Evolutionary conservation across 2,888 invertebrate species (phyloP), one percentile per base, ranked within the genome.

Genomic region (Hydroisotoma schaefferi): DNA sequence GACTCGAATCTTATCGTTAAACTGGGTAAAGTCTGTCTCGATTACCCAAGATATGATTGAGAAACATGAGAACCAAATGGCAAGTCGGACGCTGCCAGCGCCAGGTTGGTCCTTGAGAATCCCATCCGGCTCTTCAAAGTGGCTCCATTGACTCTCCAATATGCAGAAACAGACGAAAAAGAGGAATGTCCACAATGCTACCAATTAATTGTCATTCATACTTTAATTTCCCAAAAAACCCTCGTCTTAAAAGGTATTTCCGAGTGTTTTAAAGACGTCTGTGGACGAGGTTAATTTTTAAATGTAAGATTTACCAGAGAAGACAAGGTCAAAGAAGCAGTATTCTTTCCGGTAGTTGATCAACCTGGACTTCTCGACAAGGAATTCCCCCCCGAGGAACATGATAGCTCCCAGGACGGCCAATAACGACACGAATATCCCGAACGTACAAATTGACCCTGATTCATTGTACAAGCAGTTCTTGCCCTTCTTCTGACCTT

Each of bases 171-270:
- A 59, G 12, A 65, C 44, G 28, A 65, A 57, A 56, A 54, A 65
- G 12, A 65, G 61, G 25, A 65, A 59, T 6, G 65, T 55, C 65
- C 65, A 65, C 27, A 61, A 27, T 26, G 53, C 65, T 65, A 38
- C 44, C 43, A 22, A 51, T 28, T 51, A 51, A 26, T 20, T 10
- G 4, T 20, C n/a, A 52, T 18, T 15, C 12, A 20, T 47, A 22
- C 23, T 47, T 4, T 20, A 40, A 15, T 15, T 5, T 40, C 40
- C 40, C 15, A 18, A 15, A 40, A 40, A 40, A 40, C 20, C 15
- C 40, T 15, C 5, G 40, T n/a, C n/a, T n/a, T n/a, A 40, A 8
- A 40, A 8, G n/a, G n/a, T 18, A 40, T 40, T 20, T 18, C 15
- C 40, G 20, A 20, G 40, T 40, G 20, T 8, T 18, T 40, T 4